A percentile compares a stretch with the other conserved stretches of the same genome.
These are phyloP conservation scores for Glareola pratincola DNA, from an alignment of 2,113 vertebrate species.

Conservation along the genomic window DNA sequence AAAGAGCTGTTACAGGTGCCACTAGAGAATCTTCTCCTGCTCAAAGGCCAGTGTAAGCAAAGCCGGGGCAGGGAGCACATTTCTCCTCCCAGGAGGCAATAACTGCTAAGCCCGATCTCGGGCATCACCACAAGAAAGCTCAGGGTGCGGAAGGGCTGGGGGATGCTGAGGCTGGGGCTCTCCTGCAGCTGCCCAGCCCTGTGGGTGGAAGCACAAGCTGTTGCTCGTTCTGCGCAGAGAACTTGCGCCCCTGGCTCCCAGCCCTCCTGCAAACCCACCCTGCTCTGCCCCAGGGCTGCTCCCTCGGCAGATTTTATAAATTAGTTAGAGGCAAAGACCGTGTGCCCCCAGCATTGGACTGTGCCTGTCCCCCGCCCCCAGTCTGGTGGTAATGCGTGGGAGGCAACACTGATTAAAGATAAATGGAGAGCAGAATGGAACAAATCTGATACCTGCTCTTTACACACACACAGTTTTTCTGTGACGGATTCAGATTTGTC, in stretches of 20 bases:
- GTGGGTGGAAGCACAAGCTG: neutral
- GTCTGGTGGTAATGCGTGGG: neutral
- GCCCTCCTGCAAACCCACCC: neutral
- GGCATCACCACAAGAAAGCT: neutral
- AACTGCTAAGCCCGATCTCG: neutral
- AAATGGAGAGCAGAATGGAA: neutral
- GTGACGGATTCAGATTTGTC: fast-evolving
- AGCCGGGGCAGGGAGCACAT: neutral
- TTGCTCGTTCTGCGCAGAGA: neutral
- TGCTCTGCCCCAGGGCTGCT: neutral
- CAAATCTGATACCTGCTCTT: neutral
- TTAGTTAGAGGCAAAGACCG: fast-evolving
- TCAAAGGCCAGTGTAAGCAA: neutral
- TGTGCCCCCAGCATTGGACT: neutral
- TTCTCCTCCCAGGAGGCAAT: neutral
- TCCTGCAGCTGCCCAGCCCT: neutral
- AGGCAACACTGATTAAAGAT: neutral
- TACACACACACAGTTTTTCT: neutral
- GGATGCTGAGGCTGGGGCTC: neutral
- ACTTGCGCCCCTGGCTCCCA: neutral
- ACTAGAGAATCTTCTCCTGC: neutral
- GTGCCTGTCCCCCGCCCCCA: fast-evolving
- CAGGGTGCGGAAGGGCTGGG: neutral
- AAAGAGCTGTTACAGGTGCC: neutral
- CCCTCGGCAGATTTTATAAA: neutral